These are phyloP conservation scores for Pampus argenteus DNA, from an alignment of 2,797 vertebrate species.

Conservation along the genomic window DNA sequence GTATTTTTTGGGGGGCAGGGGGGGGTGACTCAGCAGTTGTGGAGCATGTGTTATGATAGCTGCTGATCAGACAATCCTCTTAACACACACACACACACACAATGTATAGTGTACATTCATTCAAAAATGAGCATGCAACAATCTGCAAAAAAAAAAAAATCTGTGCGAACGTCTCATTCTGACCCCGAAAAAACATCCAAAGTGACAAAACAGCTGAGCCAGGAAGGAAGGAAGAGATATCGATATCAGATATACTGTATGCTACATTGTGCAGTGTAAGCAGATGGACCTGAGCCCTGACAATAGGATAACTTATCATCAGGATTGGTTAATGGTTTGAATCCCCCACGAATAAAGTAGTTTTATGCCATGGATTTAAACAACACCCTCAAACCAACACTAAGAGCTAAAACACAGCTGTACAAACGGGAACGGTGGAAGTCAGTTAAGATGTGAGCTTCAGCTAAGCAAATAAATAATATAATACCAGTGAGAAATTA, in stretches of 20 bases:
- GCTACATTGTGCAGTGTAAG: constrained; percentile 35
- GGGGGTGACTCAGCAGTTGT: constrained; percentile 50
- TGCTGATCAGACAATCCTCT: neutral
- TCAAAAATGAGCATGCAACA: neutral
- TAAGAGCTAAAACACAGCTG: constrained; percentile 79
- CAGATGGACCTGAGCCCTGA: constrained; percentile 41
- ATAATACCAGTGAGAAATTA: constrained; percentile 78
- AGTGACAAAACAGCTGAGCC: constrained; percentile 23
- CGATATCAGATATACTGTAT: constrained; percentile 12
- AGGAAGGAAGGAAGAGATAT: constrained; percentile 17
- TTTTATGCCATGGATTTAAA: constrained; percentile 62
- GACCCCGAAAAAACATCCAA: neutral
- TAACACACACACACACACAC: neutral
- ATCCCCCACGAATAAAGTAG: constrained; percentile 48
- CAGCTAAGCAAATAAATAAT: constrained; percentile 81
- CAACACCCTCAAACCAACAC: constrained; percentile 56
- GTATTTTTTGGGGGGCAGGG: constrained; percentile 16
- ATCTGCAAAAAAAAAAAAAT: neutral
- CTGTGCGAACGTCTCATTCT: neutral
- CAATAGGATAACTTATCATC: constrained; percentile 49
- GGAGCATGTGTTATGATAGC: neutral
- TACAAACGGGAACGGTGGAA: constrained; percentile 76
- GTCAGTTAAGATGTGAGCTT: constrained; percentile 75
- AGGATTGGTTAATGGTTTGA: constrained; percentile 61
- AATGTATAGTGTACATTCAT: neutral